Evolutionary conservation across 2,888 invertebrate genomes (phyloP).

Genomic region (Andrena haemorrhoa): DNA sequence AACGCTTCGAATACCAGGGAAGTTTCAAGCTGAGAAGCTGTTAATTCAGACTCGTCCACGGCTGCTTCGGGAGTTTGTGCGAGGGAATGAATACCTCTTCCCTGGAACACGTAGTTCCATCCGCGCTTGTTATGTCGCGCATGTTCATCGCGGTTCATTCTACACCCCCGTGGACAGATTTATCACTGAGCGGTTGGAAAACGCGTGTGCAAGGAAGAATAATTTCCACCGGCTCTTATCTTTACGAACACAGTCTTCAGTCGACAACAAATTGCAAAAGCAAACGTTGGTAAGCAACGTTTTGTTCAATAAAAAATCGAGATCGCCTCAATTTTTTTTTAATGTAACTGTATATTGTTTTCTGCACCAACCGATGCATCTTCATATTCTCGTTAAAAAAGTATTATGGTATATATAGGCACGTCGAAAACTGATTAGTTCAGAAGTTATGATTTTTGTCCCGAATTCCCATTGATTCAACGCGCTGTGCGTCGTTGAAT

Average conservation of each 20-base stretch:
- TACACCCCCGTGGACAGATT: conserved; percentile 11
- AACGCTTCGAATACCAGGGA: conserved; percentile 18
- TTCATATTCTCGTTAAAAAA: no score
- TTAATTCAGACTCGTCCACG: conserved; percentile 7
- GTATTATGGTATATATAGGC: no score
- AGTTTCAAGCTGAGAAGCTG: conserved; percentile 15
- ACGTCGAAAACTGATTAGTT: no score
- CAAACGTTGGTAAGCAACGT: no score
- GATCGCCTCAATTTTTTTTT: no score
- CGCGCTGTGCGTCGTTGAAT: no score
- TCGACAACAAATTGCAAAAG: no score
- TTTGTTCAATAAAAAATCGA: no score
- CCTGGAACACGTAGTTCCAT: conserved; percentile 19
- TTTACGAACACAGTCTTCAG: neutral
- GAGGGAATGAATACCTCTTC: conserved; percentile 23
- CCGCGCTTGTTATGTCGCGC: neutral
- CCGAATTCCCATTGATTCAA: no score
- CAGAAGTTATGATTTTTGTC: no score
- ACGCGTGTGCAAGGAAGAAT: conserved; percentile 11
- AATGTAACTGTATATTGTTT: no score
- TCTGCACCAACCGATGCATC: no score
- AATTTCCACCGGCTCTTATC: neutral
- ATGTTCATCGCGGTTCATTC: conserved; percentile 16
- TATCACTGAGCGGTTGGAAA: conserved; percentile 4
- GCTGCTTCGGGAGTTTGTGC: conserved; percentile 30